These are phyloP conservation scores for Lasioglossum vierecki DNA, from an alignment of 2,888 invertebrate genomes.

Conservation along the genomic window DNA sequence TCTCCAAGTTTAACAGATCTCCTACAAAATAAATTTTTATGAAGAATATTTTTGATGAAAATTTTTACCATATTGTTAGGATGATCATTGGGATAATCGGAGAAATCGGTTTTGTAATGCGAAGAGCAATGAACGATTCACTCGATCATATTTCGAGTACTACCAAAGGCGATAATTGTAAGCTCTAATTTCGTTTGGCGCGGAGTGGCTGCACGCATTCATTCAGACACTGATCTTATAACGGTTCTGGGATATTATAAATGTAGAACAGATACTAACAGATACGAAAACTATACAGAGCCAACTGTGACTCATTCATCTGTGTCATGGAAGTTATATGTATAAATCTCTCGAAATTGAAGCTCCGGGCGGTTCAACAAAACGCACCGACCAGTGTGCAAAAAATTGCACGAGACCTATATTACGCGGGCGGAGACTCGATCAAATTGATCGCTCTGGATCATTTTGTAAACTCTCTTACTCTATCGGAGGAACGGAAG, in stretches of 20 bases:
- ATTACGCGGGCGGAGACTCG: constrained; percentile 15
- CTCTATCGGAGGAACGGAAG: background rate
- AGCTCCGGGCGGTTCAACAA: constrained; percentile 49
- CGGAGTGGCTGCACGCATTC: background rate
- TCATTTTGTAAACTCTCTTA: constrained; percentile 9
- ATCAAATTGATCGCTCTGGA: constrained; percentile 40
- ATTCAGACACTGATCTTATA: background rate
- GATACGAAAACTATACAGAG: constrained; percentile 6
- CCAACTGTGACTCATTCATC: constrained; percentile 25
- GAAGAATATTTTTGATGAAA: background rate
- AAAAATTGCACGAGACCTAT: constrained; percentile 39
- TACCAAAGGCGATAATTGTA: constrained; percentile 12
- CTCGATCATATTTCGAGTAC: background rate
- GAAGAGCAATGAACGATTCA: background rate
- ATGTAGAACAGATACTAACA: constrained; percentile 21
- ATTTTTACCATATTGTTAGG: background rate
- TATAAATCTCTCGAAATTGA: constrained; percentile 44
- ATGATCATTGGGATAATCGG: background rate
- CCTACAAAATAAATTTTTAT: background rate
- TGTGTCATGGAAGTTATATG: constrained; percentile 11
- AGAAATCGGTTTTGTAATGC: background rate
- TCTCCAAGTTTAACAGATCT: background rate
- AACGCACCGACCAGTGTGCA: constrained; percentile 21
- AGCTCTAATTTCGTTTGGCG: background rate
- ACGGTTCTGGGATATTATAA: constrained; percentile 4